Percentiles rank a stretch among this genome's conserved stretches.
Conservation (phyloP, 2,888 invertebrate genomes). For the Chaitophorus viminalis region DNA sequence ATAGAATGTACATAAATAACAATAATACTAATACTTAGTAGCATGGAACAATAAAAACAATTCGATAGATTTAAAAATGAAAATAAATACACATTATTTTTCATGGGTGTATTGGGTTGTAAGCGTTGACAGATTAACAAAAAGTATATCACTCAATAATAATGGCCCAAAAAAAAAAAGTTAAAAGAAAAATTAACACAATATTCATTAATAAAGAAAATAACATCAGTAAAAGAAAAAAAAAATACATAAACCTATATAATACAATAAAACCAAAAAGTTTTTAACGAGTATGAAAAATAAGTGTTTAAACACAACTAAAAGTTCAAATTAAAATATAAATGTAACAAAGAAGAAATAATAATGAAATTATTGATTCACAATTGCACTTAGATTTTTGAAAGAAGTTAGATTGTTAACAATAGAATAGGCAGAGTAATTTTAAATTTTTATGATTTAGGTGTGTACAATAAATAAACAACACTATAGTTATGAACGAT, state of each 20-base stretch:
- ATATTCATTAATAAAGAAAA: neutral
- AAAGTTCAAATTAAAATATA: constrained; percentile 30
- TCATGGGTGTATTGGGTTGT: neutral
- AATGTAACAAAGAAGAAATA: constrained; percentile 29
- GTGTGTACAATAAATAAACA: neutral
- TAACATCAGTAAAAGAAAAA: neutral
- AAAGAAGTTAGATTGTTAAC: neutral
- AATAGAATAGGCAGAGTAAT: neutral
- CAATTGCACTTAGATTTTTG: constrained; percentile 41
- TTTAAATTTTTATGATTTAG: neutral
- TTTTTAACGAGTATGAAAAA: constrained; percentile 13
- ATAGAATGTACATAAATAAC: neutral
- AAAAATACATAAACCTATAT: constrained; percentile 13
- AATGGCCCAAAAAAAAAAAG: neutral
- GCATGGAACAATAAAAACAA: neutral
- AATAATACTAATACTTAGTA: neutral
- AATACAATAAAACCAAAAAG: constrained; percentile 6
- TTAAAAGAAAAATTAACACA: neutral
- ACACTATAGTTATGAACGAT: neutral
- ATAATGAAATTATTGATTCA: neutral
- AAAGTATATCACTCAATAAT: constrained; percentile 5
- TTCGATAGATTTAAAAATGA: neutral
- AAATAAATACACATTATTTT: neutral
- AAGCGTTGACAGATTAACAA: neutral
- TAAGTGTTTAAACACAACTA: neutral